Evolutionary conservation across 2,888 invertebrate species (phyloP), one percentile per base, ranked within the genome.

Genomic region (Neoascia interrupta): DNA sequence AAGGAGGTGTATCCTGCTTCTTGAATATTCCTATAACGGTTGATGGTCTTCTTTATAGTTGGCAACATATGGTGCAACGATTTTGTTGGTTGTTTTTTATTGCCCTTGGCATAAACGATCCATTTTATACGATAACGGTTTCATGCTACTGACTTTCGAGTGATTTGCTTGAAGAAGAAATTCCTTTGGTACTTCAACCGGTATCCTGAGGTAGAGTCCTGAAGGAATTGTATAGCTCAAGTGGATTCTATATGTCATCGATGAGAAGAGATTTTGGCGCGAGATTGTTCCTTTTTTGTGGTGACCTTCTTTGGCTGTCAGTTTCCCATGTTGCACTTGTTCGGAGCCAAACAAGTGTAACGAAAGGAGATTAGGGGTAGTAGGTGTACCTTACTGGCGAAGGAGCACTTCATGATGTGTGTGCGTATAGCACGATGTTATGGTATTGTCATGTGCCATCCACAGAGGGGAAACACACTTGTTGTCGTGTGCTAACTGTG

Each of bases 111-210:
- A 61, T 63, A 56, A 76, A 41, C 58, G 43, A 63, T 64, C 37
- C 36, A 36, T 74, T 54, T 43, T n/a, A 66, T 66, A 49, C 26
- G 36, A 61, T 72, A 79, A 79, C 79, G 79, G 79, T 73, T 66
- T 61, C 49, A 79, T 61, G 79, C 66, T 68, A 37, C 56, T 68
- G 79, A 73, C 68, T 73, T 66, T 73, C 61, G 23, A 79, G 73
- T 61, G 61, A 56, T 49, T 61, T 47, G 31, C n/a, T 31, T 31
- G n/a, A n/a, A n/a, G n/a, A n/a, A n/a, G n/a, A n/a, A n/a, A n/a
- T n/a, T n/a, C n/a, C n/a, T n/a, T n/a, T n/a, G n/a, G n/a, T n/a
- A n/a, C n/a, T n/a, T n/a, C n/a, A n/a, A n/a, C n/a, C n/a, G n/a
- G n/a, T n/a, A n/a, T n/a, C n/a, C n/a, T n/a, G n/a, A n/a, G n/a